Evolutionary conservation across 2,113 vertebrate genomes (phyloP), one percentile per base, ranked within the genome.

Genomic region (Leucoraja erinaceus): DNA sequence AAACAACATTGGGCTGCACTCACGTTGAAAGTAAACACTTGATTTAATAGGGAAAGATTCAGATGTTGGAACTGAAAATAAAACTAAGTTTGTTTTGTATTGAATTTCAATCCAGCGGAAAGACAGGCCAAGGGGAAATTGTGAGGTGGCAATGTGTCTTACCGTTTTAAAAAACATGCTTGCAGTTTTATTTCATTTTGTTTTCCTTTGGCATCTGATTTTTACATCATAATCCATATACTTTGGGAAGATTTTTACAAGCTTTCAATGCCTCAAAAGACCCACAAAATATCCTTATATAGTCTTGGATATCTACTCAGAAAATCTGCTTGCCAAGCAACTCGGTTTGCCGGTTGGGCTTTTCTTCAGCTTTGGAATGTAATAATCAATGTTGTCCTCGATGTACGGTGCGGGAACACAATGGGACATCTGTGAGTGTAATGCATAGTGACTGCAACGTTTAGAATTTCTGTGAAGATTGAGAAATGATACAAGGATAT

Each of bases 31-130:
- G 59, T 88, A 88, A 88, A 66, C 61, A 66, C 59, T 18, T 28
- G 59, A 59, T 63, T 88, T 88, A 88, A 88, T n/a, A 66, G 59
- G 61, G 83, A 88, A 88, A 31, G 83, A 88, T 88, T 63, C 56
- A 88, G 83, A 88, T 88, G 59, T 88, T 88, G 59, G 56, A 88
- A n/a, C n/a, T 88, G 83, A 88, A 88, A 88, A 88, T n/a, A 88
- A 88, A 88, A 66, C n/a, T n/a, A 28, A 16, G 83, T 86, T 88
- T 63, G 12, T 54, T 88, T 66, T 6, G 59, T 66, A 63, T 63
- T 88, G 83, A 66, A 88, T 63, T 88, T 88, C 59, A 88, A 59
- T 31, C 83, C 14, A 88, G 83, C 63, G 59, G 83, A 28, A 63
- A 16, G 59, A 86, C 25, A 86, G 59, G 83, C 59, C 59, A 88